These are phyloP conservation scores for Lingula anatina DNA, from an alignment of 2,888 invertebrate species.

Conservation along the genomic window DNA sequence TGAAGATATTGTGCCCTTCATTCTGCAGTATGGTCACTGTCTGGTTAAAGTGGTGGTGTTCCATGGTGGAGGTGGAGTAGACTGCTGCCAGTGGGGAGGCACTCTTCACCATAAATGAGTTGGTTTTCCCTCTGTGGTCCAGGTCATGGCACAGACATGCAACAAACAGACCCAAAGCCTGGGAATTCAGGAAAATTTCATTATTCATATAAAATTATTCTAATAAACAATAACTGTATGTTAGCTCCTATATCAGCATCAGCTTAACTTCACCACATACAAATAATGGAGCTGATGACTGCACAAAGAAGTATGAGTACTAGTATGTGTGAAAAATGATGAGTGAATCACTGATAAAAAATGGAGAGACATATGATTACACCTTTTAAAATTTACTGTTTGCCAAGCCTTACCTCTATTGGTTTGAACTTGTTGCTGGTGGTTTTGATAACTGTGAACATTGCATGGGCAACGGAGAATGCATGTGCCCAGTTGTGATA, in stretches of 20 bases:
- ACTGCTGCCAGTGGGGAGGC: slow-evolving; percentile 77
- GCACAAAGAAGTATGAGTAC: no score
- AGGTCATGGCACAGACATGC: slow-evolving; percentile 80
- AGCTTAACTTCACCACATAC: no score
- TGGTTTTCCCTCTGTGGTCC: slow-evolving; percentile 81
- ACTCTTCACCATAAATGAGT: slow-evolving; percentile 78
- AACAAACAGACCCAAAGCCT: slow-evolving; percentile 73
- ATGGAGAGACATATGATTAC: no score
- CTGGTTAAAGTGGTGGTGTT: slow-evolving; percentile 85
- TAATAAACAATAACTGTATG: no score
- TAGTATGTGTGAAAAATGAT: no score
- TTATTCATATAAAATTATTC: no score
- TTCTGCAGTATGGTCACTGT: slow-evolving; percentile 78
- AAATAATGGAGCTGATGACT: no score
- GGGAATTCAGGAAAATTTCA: no score
- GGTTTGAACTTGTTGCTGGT: slow-evolving; percentile 58
- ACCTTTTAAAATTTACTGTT: no score
- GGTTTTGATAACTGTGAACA: slow-evolving; percentile 70
- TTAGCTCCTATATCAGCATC: no score
- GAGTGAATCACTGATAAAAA: no score
- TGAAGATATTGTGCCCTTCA: slow-evolving; percentile 82
- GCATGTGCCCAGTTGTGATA: slow-evolving; percentile 86
- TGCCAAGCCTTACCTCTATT: slow-evolving; percentile 58
- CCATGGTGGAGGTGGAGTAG: slow-evolving; percentile 80
- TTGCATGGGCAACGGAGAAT: slow-evolving; percentile 79